Conservation (phyloP, 2,888 invertebrate genomes). For the Podabrus alpinus region DNA sequence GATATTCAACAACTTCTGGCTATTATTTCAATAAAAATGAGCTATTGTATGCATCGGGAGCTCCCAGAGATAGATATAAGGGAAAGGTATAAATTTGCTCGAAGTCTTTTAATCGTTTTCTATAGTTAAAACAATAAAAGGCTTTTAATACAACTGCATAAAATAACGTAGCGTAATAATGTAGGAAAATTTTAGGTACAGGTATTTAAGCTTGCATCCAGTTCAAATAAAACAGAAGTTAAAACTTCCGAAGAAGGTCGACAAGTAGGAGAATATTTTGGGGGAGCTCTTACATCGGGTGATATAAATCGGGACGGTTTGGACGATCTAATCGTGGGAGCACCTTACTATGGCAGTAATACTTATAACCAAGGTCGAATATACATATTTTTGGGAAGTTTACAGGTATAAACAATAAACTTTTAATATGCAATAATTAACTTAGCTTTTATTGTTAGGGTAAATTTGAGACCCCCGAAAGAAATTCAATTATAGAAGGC, state of each 20-base stretch:
- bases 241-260: slow-evolving; percentile 48
- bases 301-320: slow-evolving; percentile 66
- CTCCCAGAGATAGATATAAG: slow-evolving; percentile 55
- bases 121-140: too few relatives aligned
- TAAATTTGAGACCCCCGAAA: slow-evolving; percentile 27
- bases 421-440: background rate
- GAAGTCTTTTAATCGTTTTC: too few relatives aligned
- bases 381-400: slow-evolving; percentile 51
- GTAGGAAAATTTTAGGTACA: slow-evolving; percentile 12
- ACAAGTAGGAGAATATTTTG: slow-evolving; percentile 69
- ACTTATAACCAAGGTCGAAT: slow-evolving; percentile 57
- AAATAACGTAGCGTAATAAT: too few relatives aligned
- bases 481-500: slow-evolving; percentile 35
- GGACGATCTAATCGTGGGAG: slow-evolving; percentile 68
- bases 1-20: slow-evolving; percentile 62
- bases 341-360: slow-evolving; percentile 55
- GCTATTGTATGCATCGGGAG: slow-evolving; percentile 58
- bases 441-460: slow-evolving; percentile 24
- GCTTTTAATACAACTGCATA: too few relatives aligned
- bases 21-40: slow-evolving; percentile 52
- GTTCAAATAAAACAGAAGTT: slow-evolving; percentile 23
- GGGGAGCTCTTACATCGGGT: slow-evolving; percentile 63
- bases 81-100: slow-evolving; percentile 42
- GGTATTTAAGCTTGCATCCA: slow-evolving; percentile 22
- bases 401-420: slow-evolving; percentile 17